Percentiles rank a stretch among this genome's conserved stretches.
phyloP scores from a whole-genome alignment of 2,888 invertebrate genomes.

The Ectropis crepuscularia region DNA sequence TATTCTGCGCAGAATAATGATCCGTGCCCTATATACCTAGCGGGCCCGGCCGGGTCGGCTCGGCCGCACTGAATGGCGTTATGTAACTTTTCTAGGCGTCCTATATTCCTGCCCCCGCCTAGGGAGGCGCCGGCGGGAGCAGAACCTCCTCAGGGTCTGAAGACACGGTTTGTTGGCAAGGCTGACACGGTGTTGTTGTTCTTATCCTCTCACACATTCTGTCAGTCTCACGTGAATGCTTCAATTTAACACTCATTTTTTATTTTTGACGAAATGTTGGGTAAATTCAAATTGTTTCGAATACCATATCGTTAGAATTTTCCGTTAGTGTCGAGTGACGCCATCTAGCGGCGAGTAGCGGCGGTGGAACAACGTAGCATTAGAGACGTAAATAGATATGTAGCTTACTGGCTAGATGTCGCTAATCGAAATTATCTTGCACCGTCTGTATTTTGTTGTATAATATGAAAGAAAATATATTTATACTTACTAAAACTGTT shows the following conservation, averaged over 20 bases:
- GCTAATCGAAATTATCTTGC: slow-evolving; percentile 8
- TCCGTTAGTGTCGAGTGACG: slow-evolving; percentile 43
- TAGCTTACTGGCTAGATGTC: slow-evolving; percentile 31
- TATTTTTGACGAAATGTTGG: slow-evolving; percentile 10
- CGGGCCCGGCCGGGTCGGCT: slow-evolving; percentile 25
- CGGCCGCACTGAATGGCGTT: slow-evolving; percentile 54
- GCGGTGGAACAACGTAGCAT: slow-evolving; percentile 30
- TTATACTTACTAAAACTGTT: too few relatives aligned
- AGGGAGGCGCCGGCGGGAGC: slow-evolving; percentile 61
- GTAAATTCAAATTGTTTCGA: not conserved
- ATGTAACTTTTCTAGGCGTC: slow-evolving; percentile 54
- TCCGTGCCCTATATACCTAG: slow-evolving; percentile 27
- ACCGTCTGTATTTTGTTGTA: too few relatives aligned
- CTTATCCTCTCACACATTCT: slow-evolving; percentile 37
- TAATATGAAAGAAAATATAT: too few relatives aligned
- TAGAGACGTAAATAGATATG: slow-evolving; percentile 5
- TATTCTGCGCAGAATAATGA: slow-evolving; percentile 25
- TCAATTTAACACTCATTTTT: slow-evolving; percentile 23
- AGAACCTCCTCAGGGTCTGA: slow-evolving; percentile 76
- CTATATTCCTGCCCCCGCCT: slow-evolving; percentile 63
- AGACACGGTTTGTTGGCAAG: slow-evolving; percentile 77
- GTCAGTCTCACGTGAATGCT: slow-evolving; percentile 36
- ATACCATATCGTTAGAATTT: not conserved
- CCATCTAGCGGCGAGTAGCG: slow-evolving; percentile 72
- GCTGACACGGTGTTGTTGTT: slow-evolving; percentile 54